Evolutionary conservation across 2,888 invertebrate species (phyloP).

Genomic region (Latrodectus hesperus): DNA sequence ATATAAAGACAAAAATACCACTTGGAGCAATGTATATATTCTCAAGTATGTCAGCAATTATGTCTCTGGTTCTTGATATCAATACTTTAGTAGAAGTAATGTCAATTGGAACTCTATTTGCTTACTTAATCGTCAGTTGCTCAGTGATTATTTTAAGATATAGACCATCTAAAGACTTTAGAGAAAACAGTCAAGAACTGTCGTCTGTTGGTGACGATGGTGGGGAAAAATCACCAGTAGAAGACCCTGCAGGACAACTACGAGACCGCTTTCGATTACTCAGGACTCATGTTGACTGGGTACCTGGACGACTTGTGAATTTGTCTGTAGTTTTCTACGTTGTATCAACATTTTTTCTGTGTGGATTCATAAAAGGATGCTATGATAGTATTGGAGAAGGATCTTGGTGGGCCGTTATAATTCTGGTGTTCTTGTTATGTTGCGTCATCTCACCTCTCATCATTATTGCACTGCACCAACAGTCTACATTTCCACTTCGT

Average conservation of each 20-base stretch:
- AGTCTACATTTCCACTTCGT: conserved; percentile 72
- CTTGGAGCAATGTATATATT: conserved; percentile 84
- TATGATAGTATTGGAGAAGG: conserved; percentile 1
- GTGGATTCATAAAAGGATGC: conserved; percentile 40
- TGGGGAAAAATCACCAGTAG: conserved; percentile 37
- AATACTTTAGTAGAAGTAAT: conserved; percentile 94
- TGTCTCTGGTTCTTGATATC: conserved; percentile 90
- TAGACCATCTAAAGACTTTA: conserved; percentile 18
- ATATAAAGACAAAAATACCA: conserved; percentile 79
- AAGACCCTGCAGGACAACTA: conserved; percentile 39
- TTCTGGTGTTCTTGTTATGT: conserved; percentile 73
- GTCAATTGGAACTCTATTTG: conserved; percentile 88
- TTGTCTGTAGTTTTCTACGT: conserved; percentile 34
- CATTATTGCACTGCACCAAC: conserved; percentile 75
- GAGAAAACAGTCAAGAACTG: conserved; percentile 63
- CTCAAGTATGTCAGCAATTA: conserved; percentile 84
- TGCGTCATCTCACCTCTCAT: conserved; percentile 73
- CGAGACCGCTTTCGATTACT: conserved; percentile 18
- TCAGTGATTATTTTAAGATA: conserved; percentile 87
- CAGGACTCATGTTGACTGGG: conserved; percentile 3
- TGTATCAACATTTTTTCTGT: conserved; percentile 35
- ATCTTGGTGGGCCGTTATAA: conserved; percentile 77
- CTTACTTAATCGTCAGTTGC: conserved; percentile 93
- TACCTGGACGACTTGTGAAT: conserved; percentile 44
- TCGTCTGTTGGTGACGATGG: conserved; percentile 43